Evolutionary conservation across 2,888 invertebrate genomes (phyloP).

Genomic region (Gari tellinella): DNA sequence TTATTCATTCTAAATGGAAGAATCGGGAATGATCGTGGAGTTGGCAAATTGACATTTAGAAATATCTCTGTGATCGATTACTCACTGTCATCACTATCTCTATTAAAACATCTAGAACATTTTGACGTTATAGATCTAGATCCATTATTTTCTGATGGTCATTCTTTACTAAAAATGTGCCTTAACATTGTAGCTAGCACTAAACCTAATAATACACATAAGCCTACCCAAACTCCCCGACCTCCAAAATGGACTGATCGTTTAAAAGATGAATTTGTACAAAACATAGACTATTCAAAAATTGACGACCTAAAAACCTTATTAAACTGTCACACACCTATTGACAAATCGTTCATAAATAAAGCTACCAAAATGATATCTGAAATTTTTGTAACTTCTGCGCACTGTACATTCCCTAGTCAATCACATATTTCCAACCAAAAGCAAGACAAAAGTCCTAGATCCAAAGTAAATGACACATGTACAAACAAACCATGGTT

Average conservation of each 20-base stretch:
- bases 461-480: no score
- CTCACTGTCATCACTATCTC: background rate
- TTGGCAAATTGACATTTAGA: conserved; percentile 8
- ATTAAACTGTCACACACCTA: no score
- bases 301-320: no score
- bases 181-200: background rate
- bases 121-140: conserved; percentile 19
- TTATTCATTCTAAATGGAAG: conserved; percentile 14
- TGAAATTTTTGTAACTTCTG: no score
- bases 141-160: conserved; percentile 23
- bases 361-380: no score
- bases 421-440: no score
- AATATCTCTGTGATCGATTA: conserved; percentile 14
- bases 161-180: conserved; percentile 1
- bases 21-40: background rate
- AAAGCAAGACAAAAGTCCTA: no score
- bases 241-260: no score
- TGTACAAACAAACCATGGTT: conserved; percentile 31
- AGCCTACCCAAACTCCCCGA: background rate
- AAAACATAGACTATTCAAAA: no score
- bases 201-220: background rate
- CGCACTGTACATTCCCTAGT: no score
- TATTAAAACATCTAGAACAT: background rate
- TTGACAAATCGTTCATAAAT: no score
- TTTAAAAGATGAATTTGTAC: no score